Evolutionary conservation across 2,888 invertebrate species (phyloP), one percentile per base, ranked within the genome.

Genomic region (Agrotis puta): DNA sequence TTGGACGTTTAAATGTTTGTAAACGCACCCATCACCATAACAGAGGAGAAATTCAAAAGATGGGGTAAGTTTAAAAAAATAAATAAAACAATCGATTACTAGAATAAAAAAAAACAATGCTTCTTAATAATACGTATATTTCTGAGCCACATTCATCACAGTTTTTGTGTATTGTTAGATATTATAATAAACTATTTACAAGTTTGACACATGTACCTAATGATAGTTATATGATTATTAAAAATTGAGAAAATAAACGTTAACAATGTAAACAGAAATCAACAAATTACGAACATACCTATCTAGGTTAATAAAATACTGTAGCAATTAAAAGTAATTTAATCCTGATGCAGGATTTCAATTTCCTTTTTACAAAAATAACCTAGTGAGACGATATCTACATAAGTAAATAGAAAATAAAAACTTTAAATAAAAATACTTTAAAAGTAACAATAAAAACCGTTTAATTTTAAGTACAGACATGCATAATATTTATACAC

Each of bases 101-200:
- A 11, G 11, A 70, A 11, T 43, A 22, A 27, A 68, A 14, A 13
- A 79, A 27, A 57, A 43, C 13, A 18, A 45, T 61, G 27, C 66
- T 68, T 56, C 73, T 65, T 79, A 84, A 63, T 67, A 76, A 63
- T 67, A 76, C 74, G 75, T 82, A 80, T 91, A 93, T 92, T 91
- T 89, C 88, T 92, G 92, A 94, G 92, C 92, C 92, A 93, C 92
- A 93, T 91, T 92, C 91, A 94, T 94, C 94, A 94, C 94, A 94
- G 94, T 90, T 94, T 93, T 91, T 87, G 90, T 92, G 91, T 90
- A 81, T 39, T 83, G 20, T 80, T 80, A 74, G 74, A 74, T 54
- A 39, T 33, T 27, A 27, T 27, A 27, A 11, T 11, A 76, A 80
- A 78, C 33, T 87, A 84, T 83, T 80, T 87, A 88, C 84, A 86